Evolutionary conservation across 2,888 invertebrate genomes (phyloP).

Genomic region (Andrena dorsata): DNA sequence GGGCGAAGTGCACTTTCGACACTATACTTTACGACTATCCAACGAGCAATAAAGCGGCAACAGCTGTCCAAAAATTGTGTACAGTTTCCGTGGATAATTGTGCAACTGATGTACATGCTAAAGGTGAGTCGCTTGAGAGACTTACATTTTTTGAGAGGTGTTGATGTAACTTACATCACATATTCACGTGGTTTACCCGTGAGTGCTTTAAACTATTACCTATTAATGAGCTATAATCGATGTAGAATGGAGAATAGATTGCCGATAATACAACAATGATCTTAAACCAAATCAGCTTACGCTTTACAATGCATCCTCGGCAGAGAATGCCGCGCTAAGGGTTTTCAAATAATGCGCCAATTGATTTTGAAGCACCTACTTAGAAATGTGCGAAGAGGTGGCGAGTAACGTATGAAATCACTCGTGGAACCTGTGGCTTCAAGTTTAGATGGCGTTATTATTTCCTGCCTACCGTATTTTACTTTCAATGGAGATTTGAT

Average conservation of each 20-base stretch:
- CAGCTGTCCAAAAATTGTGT: not conserved
- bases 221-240: conserved; percentile 18
- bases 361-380: conserved; percentile 5
- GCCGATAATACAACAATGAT: conserved; percentile 8
- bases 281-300: not conserved
- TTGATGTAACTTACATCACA: conserved; percentile 19
- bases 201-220: not conserved
- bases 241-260: conserved; percentile 5
- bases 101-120: too few species aligned
- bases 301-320: not conserved
- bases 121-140: too few species aligned
- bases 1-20: too few species aligned
- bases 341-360: conserved; percentile 19
- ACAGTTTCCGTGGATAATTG: too few species aligned
- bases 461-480: not conserved
- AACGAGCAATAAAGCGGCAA: conserved; percentile 7
- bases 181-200: conserved; percentile 11
- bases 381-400: not conserved
- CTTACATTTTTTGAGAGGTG: not conserved
- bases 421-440: not conserved
- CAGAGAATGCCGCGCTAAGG: conserved; percentile 2
- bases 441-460: not conserved
- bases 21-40: too few species aligned
- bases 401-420: not conserved
- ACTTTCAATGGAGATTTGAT: too few species aligned